Percentiles rank a stretch among this genome's conserved stretches.
phyloP scores from a whole-genome alignment of 2,888 invertebrate genomes.

The Eudemis profundana region DNA sequence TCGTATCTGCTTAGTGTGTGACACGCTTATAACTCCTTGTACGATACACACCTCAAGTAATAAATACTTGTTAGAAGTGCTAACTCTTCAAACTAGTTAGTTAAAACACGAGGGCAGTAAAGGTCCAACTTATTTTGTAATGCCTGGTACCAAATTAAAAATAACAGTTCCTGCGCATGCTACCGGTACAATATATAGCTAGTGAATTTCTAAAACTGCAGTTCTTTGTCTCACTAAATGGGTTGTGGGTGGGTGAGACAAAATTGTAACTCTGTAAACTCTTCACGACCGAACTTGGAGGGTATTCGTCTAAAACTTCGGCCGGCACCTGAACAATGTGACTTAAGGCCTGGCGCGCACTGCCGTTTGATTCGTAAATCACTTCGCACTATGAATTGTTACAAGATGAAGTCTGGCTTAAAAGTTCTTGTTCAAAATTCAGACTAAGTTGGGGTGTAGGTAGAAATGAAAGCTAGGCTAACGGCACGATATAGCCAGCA shows the following conservation, averaged over 20 bases:
- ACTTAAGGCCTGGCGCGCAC: conserved; percentile 40
- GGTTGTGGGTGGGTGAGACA: conserved; percentile 41
- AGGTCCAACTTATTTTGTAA: background rate
- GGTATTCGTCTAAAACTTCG: conserved; percentile 48
- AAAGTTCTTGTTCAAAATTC: background rate
- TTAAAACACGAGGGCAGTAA: background rate
- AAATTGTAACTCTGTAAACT: conserved; percentile 46
- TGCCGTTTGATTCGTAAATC: conserved; percentile 36
- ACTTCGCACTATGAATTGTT: conserved; percentile 20
- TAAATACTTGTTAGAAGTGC: background rate
- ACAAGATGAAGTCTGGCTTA: conserved; percentile 4
- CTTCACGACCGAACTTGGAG: conserved; percentile 43
- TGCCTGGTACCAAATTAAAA: conserved; percentile 3
- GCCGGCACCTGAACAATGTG: conserved; percentile 45
- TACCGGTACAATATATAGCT: conserved; percentile 42
- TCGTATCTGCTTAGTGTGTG: too few species aligned
- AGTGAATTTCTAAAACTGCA: conserved; percentile 49
- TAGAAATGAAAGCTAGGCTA: too few species aligned
- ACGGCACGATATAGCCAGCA: too few species aligned
- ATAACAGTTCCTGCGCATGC: conserved; percentile 17
- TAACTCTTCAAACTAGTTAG: background rate
- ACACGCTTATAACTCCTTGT: too few species aligned
- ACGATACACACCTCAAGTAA: too few species aligned
- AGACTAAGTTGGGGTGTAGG: background rate
- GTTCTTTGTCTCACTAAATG: conserved; percentile 50